These are phyloP conservation scores for Sebastes vulpes DNA, from an alignment of 2,797 vertebrate genomes.

Conservation along the genomic window DNA sequence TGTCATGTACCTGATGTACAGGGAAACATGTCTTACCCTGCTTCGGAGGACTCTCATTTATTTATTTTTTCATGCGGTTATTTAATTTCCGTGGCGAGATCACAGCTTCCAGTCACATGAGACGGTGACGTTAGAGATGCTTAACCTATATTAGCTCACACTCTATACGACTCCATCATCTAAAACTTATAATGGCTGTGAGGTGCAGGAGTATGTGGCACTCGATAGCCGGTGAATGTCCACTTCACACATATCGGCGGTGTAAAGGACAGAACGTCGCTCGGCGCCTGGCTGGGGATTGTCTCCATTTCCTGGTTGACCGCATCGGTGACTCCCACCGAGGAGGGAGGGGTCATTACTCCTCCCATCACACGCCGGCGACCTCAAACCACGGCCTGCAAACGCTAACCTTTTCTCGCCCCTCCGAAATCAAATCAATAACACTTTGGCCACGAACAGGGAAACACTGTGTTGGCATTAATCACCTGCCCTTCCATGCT, in stretches of 20 bases:
- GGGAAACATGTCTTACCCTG: constrained; percentile 65
- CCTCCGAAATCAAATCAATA: constrained; percentile 84
- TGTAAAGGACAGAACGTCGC: constrained; percentile 70
- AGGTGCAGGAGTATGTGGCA: constrained; percentile 53
- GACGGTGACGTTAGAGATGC: not conserved
- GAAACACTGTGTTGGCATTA: constrained; percentile 80
- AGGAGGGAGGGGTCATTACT: constrained; percentile 69
- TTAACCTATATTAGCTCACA: not conserved
- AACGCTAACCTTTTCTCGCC: constrained; percentile 82
- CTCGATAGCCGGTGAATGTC: constrained; percentile 69
- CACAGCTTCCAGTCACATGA: constrained; percentile 10
- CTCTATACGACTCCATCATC: not conserved
- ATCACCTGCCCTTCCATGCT: constrained; percentile 81
- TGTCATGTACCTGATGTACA: constrained; percentile 84
- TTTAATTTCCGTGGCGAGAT: constrained; percentile 29
- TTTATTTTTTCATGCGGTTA: constrained; percentile 19
- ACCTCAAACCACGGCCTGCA: constrained; percentile 74
- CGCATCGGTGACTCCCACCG: constrained; percentile 61
- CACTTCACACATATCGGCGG: constrained; percentile 75
- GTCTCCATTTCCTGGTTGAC: constrained; percentile 86
- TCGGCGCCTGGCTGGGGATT: constrained; percentile 70
- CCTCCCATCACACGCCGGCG: constrained; percentile 65
- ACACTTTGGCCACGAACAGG: constrained; percentile 79
- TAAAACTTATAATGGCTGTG: constrained; percentile 35
- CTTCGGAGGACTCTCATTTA: constrained; percentile 54